phyloP scores from a whole-genome alignment of 2,888 invertebrate species.

The Ernsta delagoae region DNA sequence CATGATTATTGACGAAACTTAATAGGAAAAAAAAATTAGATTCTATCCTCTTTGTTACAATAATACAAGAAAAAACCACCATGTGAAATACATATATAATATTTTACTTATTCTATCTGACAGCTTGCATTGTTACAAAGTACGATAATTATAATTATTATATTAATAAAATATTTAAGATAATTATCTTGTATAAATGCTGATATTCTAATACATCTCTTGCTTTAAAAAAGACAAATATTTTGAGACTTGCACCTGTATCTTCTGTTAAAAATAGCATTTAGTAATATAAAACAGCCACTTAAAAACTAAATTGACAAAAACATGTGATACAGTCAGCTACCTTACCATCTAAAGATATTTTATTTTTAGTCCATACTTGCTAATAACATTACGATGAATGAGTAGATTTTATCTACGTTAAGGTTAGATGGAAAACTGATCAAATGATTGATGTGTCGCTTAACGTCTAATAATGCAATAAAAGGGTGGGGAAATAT shows the following conservation, averaged over 20 bases:
- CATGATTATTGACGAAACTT: slow-evolving; percentile 63
- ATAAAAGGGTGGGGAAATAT: slow-evolving; percentile 56
- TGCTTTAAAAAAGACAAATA: slow-evolving; percentile 49
- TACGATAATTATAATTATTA: slow-evolving; percentile 36
- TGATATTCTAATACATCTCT: slow-evolving; percentile 45
- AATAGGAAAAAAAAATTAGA: slow-evolving; percentile 62
- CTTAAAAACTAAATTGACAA: slow-evolving; percentile 51
- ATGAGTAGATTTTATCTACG: slow-evolving; percentile 79
- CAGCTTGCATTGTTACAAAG: slow-evolving; percentile 46
- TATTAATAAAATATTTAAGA: slow-evolving; percentile 46
- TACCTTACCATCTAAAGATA: slow-evolving; percentile 65
- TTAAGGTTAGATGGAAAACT: slow-evolving; percentile 21
- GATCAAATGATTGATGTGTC: slow-evolving; percentile 32
- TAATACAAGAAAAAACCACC: slow-evolving; percentile 44
- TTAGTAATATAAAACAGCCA: slow-evolving; percentile 49
- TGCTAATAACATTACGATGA: slow-evolving; percentile 57
- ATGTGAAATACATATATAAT: slow-evolving; percentile 53
- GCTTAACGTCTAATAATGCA: slow-evolving; percentile 60
- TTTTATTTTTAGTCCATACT: slow-evolving; percentile 55
- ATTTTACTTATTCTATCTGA: slow-evolving; percentile 39
- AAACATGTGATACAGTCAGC: slow-evolving; percentile 53
- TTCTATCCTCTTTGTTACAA: slow-evolving; percentile 67
- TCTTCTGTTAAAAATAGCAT: slow-evolving; percentile 50
- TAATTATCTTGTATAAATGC: slow-evolving; percentile 54
- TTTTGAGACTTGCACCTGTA: slow-evolving; percentile 76